phyloP scores from a whole-genome alignment of 2,888 invertebrate genomes.

The Taenaris catops region DNA sequence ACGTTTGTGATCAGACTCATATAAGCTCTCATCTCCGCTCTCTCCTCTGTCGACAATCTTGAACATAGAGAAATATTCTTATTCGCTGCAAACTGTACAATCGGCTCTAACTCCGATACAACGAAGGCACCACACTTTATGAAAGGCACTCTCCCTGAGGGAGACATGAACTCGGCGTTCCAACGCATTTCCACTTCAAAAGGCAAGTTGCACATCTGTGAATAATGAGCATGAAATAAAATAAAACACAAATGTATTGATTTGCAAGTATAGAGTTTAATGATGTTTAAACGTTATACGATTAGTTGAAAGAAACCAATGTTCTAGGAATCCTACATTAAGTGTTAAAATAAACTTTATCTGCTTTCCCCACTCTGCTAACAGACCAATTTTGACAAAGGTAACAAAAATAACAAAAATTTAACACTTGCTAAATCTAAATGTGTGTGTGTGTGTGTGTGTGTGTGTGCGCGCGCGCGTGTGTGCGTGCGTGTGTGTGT shows the following conservation, averaged over 20 bases:
- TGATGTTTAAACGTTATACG: no score
- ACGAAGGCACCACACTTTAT: conserved; percentile 94
- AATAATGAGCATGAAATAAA: conserved; percentile 3
- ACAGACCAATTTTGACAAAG: no score
- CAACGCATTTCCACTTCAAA: conserved; percentile 89
- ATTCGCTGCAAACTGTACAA: conserved; percentile 92
- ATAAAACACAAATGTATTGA: neutral
- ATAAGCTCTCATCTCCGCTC: conserved; percentile 95
- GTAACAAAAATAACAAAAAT: no score
- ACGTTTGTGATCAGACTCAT: conserved; percentile 94
- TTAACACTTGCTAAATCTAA: no score
- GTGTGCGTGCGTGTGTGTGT: no score
- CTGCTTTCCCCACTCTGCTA: no score
- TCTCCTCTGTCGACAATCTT: conserved; percentile 85
- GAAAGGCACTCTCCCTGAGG: conserved; percentile 95
- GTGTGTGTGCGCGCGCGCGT: no score
- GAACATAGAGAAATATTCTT: conserved; percentile 90
- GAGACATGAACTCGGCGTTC: conserved; percentile 98
- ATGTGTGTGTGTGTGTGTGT: no score
- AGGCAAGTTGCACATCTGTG: conserved; percentile 90
- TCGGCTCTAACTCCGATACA: conserved; percentile 94
- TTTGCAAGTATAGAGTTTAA: no score
- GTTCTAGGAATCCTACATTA: no score
- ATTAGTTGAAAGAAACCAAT: no score
- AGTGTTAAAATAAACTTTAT: no score